Base-by-base conservation (phyloP, 2,113 vertebrate species). In the Talpa occidentalis region DNA sequence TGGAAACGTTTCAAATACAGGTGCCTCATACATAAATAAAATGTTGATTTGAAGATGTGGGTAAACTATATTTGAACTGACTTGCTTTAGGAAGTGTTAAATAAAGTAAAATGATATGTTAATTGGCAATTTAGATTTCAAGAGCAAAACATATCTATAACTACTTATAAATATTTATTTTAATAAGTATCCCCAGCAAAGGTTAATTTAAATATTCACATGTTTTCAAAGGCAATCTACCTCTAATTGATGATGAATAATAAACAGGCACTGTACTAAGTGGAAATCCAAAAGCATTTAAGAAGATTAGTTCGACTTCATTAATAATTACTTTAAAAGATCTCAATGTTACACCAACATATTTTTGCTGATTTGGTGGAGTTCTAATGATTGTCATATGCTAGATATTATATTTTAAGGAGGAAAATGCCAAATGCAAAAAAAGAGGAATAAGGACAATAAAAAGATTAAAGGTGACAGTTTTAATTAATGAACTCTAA, bases 131-230 rank as follows among this genome's bases (percentile, higher is more conserved):
- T 96, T 84, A 69, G 44, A 76, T 81, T 91, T 91, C 78, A 91
- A 93, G 42, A 81, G 86, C 40, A 94, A 96, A 72, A 94, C 54
- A 54, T 83, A 88, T 15, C 69, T 91, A n/a, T 81, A 91, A 78
- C 67, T 85, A 81, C 60, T 89, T 93, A 85, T 84, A 93, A 93
- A 94, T 96, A 89, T 96, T 95, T 93, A 95, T 93, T 93, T 95
- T 81, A 94, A 72, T 77, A 82, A 72, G n/a, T 66, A 96, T 91
- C 79, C 15, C 62, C 70, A 88, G 80, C 40, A 94, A 96, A 92
- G 79, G n/a, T 86, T 95, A 95, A 94, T 97, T 96, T 89, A 91
- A 91, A 93, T 95, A 83, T 81, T 97, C 80, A 93, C 35, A 72
- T 83, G 56, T 73, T 93, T 93, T 89, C 91, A 78, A 78, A 93